Evolutionary conservation across 2,797 vertebrate genomes (phyloP), one percentile per base, ranked within the genome.

Genomic region (Leptoclinus maculatus): DNA sequence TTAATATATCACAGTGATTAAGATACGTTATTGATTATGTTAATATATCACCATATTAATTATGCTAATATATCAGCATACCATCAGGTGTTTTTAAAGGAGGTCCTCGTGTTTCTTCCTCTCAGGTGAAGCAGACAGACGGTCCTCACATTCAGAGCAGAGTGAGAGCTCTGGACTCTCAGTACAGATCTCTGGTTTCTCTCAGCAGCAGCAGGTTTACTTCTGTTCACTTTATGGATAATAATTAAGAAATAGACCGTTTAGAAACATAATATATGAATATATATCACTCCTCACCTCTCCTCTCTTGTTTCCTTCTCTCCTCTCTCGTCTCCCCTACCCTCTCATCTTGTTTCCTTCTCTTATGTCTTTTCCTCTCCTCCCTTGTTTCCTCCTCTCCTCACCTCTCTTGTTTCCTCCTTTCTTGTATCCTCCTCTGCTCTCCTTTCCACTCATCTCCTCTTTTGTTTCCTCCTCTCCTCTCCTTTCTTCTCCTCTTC

Each of bases 161-260:
- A 91, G 90, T 96, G 72, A 91, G 87, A 85, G 90, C 91, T 49
- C 95, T 98, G 27, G 88, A 84, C 11, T 86, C 92, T 51, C 92
- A 96, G 53, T 96, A 97, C 77, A 94, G 93, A 75, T 94, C 88
- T 53, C 92, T 98, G 53, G 79, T 88, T 67, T 81, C 94, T 34
- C 92, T 96, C 79, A 96, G 96, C 93, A 96, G 93, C 88, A 95
- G 82, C 91, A 95, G 96, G 97, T 97, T 56, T 4, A 3, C 13
- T 25, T 23, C 29, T 34, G 21, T 45, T 38, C n/a, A 43, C 25
- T 27, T 36, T 32, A 2, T n/a, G 19, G 5, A 13, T 47, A 8
- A 32, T n/a, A n/a, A 14, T 12, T 3, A 34, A 7, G 1, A 25
- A 43, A 6, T 7, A 17, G 23, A 66, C 39, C 2, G 4, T 25